phyloP scores from a whole-genome alignment of 2,797 vertebrate genomes.

The Pipistrellus pygmaeus region DNA sequence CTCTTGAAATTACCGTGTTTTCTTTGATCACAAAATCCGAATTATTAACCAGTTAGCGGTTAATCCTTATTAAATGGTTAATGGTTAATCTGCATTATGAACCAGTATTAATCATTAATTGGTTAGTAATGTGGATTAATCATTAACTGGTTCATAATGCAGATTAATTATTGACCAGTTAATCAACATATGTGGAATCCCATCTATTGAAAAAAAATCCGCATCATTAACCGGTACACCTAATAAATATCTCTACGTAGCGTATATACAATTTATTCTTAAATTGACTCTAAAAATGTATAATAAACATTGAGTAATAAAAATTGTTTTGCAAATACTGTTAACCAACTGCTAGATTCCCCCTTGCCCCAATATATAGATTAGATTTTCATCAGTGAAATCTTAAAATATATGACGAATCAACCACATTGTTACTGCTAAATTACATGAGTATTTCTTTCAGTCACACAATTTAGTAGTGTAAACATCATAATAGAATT shows the following conservation, averaged over 20 bases:
- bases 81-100: no score
- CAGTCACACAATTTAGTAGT: neutral
- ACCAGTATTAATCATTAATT: no score
- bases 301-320: slow-evolving; percentile 22
- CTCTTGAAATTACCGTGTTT: no score
- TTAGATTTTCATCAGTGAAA: neutral
- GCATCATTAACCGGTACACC: no score
- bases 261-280: neutral
- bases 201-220: no score
- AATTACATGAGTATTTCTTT: slow-evolving; percentile 19
- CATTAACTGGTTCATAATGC: no score
- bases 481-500: neutral
- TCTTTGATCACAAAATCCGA: no score
- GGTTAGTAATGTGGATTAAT: no score
- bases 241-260: neutral
- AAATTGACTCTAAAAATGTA: neutral
- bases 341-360: neutral
- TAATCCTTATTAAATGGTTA: no score
- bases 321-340: slow-evolving; percentile 23
- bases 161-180: no score
- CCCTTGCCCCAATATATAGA: neutral
- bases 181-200: no score
- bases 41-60: no score
- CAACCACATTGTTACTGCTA: neutral
- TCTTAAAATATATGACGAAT: neutral